Base-by-base conservation (phyloP, 2,797 vertebrate species). In the Malurus leucopterus region DNA sequence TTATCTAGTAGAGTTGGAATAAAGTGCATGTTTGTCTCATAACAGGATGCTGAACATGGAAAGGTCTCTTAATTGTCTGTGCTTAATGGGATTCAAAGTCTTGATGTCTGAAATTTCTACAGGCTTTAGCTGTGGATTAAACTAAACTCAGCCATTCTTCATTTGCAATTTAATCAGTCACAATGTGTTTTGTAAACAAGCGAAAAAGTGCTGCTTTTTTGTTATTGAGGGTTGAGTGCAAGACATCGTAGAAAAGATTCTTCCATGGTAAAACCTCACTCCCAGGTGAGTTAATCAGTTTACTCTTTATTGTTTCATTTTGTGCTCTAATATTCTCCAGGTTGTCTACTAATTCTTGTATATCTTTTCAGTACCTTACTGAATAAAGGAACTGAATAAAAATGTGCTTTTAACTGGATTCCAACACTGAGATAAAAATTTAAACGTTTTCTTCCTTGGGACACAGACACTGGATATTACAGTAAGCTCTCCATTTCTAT, bases 401-500 rank as follows among this genome's bases (percentile, higher is more conserved):
- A 74, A 40, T 8, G 7, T 9, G 5, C 8, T 54, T 88, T 47
- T 46, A 65, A 34, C 15, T 32, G 15, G 10, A 77, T 43, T 47
- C 11, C 21, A 75, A 34, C 6, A 51, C 3, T 11, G 43, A 62
- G 10, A 51, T 29, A 71, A 90, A 38, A 32, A 1, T 64, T 69
- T 71, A 75, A 57, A 27, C 0, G 17, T 51, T 69, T 80, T 59
- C 15, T 54, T 77, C 34, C 46, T n/a, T 58, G 50, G 40, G 4
- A 32, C 3, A 23, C 1, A 18, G 6, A 41, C 17, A 30, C 11
- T 73, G 47, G 2, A 27, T 2, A 0, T 24, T 36, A 59, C 23
- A 27, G 29, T 21, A n/a, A 81, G 4, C 8, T 81, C 51, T 41
- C 34, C 6, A 44, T 49, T 80, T 68, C 8, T 59, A 5, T 6